Conservation (phyloP, 2,888 invertebrate genomes). For the Micoletzkya japonica region DNA sequence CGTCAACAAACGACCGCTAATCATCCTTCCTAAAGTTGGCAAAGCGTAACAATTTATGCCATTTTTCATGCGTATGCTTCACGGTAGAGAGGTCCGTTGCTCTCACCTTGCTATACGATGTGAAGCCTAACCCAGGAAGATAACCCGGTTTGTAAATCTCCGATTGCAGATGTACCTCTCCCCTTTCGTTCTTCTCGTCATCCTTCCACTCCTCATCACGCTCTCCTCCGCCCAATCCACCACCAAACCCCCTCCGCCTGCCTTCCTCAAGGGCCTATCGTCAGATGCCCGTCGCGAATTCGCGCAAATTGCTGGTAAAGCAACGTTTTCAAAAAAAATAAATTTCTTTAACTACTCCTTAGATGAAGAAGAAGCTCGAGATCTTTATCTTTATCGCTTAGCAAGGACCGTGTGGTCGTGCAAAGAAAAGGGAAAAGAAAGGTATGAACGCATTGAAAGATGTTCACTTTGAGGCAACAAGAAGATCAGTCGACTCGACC, state of each 20-base stretch:
- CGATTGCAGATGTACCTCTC: neutral
- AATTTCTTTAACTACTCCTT: neutral
- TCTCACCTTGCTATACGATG: too few species aligned
- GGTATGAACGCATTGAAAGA: neutral
- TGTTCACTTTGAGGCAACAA: slow-evolving; percentile 9
- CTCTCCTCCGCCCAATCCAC: neutral
- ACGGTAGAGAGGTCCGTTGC: too few species aligned
- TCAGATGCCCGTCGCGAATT: slow-evolving; percentile 13
- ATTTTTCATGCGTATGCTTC: too few species aligned
- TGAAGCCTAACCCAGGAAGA: too few species aligned
- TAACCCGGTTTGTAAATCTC: too few species aligned
- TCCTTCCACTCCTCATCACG: slow-evolving; percentile 3
- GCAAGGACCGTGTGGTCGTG: too few species aligned
- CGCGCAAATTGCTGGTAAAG: slow-evolving; percentile 15
- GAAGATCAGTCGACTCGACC: slow-evolving; percentile 19
- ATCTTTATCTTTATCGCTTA: neutral
- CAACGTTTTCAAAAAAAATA: neutral
- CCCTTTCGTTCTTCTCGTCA: slow-evolving; percentile 10
- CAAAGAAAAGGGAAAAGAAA: neutral
- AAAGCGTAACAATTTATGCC: too few species aligned
- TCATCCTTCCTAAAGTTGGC: too few species aligned
- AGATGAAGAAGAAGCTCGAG: neutral
- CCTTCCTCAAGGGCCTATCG: slow-evolving; percentile 19
- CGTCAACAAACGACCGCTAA: too few species aligned
- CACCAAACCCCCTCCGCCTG: slow-evolving; percentile 20